phyloP scores from a whole-genome alignment of 2,888 invertebrate species.

The Saturnia pavonia region DNA sequence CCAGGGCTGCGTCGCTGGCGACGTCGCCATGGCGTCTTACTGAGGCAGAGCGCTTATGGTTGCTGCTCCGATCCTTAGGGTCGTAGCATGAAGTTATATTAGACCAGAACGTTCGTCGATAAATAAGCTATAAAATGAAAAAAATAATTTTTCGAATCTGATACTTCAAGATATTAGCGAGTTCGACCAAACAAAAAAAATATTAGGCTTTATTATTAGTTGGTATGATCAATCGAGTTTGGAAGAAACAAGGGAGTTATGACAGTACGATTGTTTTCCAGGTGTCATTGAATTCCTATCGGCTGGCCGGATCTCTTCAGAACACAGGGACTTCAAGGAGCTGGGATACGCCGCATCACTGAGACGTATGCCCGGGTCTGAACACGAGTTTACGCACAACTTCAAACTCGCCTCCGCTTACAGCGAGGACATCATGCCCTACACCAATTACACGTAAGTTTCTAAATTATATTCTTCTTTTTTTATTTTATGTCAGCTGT shows the following conservation, averaged over 20 bases:
- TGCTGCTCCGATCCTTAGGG: too few species aligned
- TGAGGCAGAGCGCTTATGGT: too few species aligned
- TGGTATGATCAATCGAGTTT: not conserved
- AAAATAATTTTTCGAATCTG: too few species aligned
- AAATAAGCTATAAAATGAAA: too few species aligned
- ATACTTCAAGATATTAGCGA: too few species aligned
- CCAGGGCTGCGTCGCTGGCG: too few species aligned
- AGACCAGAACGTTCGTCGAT: too few species aligned
- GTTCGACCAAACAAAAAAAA: too few species aligned
- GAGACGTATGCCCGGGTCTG: conserved; percentile 93
- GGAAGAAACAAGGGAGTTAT: not conserved
- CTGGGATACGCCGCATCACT: conserved; percentile 95
- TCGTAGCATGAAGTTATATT: too few species aligned
- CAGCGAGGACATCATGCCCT: conserved; percentile 97
- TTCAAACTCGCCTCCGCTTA: conserved; percentile 98
- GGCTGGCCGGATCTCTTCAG: conserved; percentile 93
- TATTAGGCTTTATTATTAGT: too few species aligned
- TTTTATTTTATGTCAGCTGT: too few species aligned
- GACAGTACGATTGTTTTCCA: conserved; percentile 51
- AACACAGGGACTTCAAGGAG: conserved; percentile 98
- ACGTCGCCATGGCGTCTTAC: too few species aligned
- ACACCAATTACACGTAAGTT: conserved; percentile 98
- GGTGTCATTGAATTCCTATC: conserved; percentile 98
- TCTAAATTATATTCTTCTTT: not conserved
- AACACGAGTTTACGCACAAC: conserved; percentile 97